Conservation (phyloP, 2,113 vertebrate genomes). For the Crotalus tigris region DNA sequence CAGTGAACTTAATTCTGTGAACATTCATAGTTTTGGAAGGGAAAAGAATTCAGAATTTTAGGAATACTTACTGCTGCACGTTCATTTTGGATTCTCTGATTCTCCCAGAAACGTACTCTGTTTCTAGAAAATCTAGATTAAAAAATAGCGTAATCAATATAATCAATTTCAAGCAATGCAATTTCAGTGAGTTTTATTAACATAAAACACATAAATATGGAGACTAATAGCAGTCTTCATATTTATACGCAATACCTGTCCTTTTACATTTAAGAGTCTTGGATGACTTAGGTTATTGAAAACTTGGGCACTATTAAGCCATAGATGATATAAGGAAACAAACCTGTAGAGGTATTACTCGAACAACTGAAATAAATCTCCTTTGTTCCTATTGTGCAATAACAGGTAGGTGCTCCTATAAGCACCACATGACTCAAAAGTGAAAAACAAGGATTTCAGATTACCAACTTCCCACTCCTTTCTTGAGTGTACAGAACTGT, state of each 20-base stretch:
- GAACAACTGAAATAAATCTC: background rate
- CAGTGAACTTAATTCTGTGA: background rate
- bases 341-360: background rate
- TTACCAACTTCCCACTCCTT: conserved; percentile 10
- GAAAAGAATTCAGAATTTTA: background rate
- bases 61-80: conserved; percentile 55
- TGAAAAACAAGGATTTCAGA: conserved; percentile 16
- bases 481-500: background rate
- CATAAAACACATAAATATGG: background rate
- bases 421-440: background rate
- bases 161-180: conserved; percentile 1
- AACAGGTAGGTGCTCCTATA: conserved; percentile 19
- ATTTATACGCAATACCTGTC: background rate
- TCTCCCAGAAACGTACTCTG: conserved; percentile 71
- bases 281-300: background rate
- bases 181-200: background rate
- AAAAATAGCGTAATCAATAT: conserved; percentile 30
- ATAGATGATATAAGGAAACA: background rate
- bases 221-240: background rate
- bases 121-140: conserved; percentile 71
- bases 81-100: conserved; percentile 61
- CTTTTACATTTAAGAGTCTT: background rate
- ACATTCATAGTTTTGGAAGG: background rate
- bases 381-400: conserved; percentile 29
- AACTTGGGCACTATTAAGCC: conserved; percentile 8